Evolutionary conservation across 2,888 invertebrate species (phyloP).

Genomic region (Strigamia crassipes): DNA sequence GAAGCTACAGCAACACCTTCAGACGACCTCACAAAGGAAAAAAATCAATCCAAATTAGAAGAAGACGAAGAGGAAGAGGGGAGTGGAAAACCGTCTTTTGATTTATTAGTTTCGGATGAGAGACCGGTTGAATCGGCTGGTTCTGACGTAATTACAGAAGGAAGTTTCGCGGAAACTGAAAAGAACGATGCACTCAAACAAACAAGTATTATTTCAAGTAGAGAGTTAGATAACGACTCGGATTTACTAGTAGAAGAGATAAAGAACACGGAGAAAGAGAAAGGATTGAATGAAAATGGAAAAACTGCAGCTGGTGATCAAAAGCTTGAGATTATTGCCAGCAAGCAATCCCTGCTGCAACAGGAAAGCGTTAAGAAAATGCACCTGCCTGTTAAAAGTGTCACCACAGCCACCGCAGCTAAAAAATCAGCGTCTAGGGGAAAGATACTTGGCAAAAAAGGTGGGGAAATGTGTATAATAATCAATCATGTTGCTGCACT

Average conservation of each 20-base stretch:
- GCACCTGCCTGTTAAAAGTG: background rate
- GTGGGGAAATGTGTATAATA: background rate
- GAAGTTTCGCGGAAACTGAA: background rate
- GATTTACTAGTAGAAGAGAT: background rate
- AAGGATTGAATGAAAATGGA: background rate
- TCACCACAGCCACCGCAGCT: background rate
- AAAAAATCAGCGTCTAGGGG: background rate
- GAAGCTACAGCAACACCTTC: background rate
- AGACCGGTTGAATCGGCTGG: background rate
- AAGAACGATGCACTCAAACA: background rate
- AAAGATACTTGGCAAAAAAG: background rate
- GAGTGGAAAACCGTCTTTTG: background rate
- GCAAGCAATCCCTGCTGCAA: slow-evolving; percentile 10
- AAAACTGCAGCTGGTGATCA: background rate
- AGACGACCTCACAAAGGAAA: background rate
- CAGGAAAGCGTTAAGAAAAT: slow-evolving; percentile 27
- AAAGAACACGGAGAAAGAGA: background rate
- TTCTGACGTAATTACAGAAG: background rate
- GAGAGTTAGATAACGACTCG: background rate
- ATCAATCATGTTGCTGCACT: slow-evolving; percentile 10
- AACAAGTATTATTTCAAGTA: background rate
- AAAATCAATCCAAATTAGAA: background rate
- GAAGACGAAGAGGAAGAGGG: background rate
- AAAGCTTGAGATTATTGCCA: background rate
- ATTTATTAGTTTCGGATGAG: background rate